Evolutionary conservation across 2,888 invertebrate species (phyloP).

Genomic region (Lordiphosa fenestrarum): DNA sequence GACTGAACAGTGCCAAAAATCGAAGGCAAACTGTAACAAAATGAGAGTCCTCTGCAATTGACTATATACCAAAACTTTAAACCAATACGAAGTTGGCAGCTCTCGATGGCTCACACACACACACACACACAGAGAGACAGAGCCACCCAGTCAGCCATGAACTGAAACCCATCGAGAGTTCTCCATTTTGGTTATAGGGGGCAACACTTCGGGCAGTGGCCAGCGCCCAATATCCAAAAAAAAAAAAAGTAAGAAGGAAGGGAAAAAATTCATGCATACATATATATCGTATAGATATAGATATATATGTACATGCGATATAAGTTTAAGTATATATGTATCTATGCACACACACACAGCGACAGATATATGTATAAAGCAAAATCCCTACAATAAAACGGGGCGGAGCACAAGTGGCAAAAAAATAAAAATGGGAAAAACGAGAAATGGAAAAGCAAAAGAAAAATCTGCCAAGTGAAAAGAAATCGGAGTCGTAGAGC

Average conservation of each 20-base stretch:
- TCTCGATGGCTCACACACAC: slow-evolving; percentile 34
- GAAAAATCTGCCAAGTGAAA: slow-evolving; percentile 75
- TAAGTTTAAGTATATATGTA: slow-evolving; percentile 34
- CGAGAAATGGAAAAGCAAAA: slow-evolving; percentile 63
- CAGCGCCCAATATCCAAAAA: slow-evolving; percentile 62
- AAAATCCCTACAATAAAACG: slow-evolving; percentile 75
- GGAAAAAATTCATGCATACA: slow-evolving; percentile 23
- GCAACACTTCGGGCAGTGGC: slow-evolving; percentile 43
- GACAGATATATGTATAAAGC: slow-evolving; percentile 38
- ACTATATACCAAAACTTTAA: slow-evolving; percentile 30
- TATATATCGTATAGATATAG: slow-evolving; percentile 18
- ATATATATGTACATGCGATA: slow-evolving; percentile 23
- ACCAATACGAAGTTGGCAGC: slow-evolving; percentile 56
- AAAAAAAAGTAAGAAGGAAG: slow-evolving; percentile 22
- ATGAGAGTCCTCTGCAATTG: too few species aligned
- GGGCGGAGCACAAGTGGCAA: slow-evolving; percentile 75
- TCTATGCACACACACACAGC: slow-evolving; percentile 41
- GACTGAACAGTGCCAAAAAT: too few species aligned
- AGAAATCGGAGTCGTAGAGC: slow-evolving; percentile 66
- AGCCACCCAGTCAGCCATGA: slow-evolving; percentile 6
- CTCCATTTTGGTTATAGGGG: slow-evolving; percentile 3
- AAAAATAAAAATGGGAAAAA: slow-evolving; percentile 36
- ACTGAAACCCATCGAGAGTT: slow-evolving; percentile 10
- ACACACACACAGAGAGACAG: slow-evolving; percentile 11
- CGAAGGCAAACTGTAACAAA: too few species aligned